Percentiles rank a stretch among this genome's conserved stretches.
phyloP scores from a whole-genome alignment of 2,888 invertebrate genomes.

The Neoascia interrupta region DNA sequence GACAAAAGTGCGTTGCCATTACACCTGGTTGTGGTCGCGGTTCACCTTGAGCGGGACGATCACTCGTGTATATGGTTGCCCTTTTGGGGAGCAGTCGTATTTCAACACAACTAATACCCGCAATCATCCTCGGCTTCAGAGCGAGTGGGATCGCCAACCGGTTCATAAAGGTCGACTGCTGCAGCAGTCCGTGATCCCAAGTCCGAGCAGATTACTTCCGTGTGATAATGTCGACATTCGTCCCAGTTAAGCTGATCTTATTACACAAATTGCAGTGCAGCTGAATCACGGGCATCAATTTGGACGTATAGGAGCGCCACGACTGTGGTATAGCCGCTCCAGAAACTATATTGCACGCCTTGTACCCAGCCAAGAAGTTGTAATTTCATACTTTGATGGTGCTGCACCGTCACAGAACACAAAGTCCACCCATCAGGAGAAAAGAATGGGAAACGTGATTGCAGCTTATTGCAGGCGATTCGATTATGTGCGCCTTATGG shows the following conservation, averaged over 20 bases:
- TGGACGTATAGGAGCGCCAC: constrained; percentile 52
- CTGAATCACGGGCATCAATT: constrained; percentile 35
- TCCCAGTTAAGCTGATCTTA: constrained; percentile 66
- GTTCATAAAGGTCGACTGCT: constrained; percentile 66
- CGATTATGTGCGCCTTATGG: constrained; percentile 53
- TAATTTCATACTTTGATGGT: constrained; percentile 59
- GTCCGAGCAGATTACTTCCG: constrained; percentile 57
- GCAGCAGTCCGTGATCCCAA: neutral
- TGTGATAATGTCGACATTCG: constrained; percentile 69
- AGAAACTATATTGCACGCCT: constrained; percentile 50
- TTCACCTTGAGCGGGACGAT: constrained; percentile 68
- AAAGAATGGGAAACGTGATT: constrained; percentile 67
- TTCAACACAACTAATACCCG: constrained; percentile 57
- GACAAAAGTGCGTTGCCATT: constrained; percentile 53
- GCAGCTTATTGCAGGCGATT: constrained; percentile 60
- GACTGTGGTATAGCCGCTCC: neutral
- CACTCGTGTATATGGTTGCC: constrained; percentile 59
- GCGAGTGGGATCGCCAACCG: constrained; percentile 38
- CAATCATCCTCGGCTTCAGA: constrained; percentile 30
- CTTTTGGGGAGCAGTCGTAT: constrained; percentile 63
- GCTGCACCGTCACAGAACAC: constrained; percentile 1
- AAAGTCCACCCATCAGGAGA: neutral
- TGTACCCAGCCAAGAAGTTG: constrained; percentile 34
- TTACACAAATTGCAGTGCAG: constrained; percentile 63
- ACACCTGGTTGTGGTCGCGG: constrained; percentile 32